Base-by-base conservation (phyloP, 2,888 invertebrate genomes). In the Drosophila differens region DNA sequence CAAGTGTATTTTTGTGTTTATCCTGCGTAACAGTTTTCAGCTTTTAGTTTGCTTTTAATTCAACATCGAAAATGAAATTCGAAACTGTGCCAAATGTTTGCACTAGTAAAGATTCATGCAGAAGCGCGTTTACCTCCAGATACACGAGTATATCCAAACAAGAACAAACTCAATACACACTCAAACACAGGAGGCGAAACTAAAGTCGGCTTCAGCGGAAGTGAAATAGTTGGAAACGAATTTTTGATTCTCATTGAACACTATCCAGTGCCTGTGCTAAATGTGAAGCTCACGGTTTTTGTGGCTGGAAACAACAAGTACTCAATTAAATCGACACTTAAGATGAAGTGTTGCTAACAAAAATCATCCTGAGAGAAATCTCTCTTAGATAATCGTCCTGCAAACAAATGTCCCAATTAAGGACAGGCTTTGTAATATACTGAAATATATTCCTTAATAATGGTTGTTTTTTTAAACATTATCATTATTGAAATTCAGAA, bases 241-340 rank as follows among this genome's bases (percentile, higher is more conserved):
- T 79, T 79, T 83, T 81, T 64, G 81, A 85, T 85, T 85, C 82
- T 82, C 78, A 61, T 79, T 83, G 79, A 78, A 59, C 74, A 22
- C 55, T 51, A 37, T 32, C 32, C 16, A 66, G 68, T 62, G 71
- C 12, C 12, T 28, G 6, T 19, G 14, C 14, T 9, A 7, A 37
- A 25, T 37, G 16, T 19, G 6, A 37, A 55, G 12, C 6, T 6
- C 16, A 16, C 2, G 7, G 0, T 4, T 67, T 33, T 57, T 14
- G 41, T 33, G 47, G 16, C 54, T 32, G 19, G 19, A 32, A 32
- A 28, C 49, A 49, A 62, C 52, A 61, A 22, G 64, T 54, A 47
- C 62, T 65, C 60, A 77, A 70, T 70, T 74, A 58, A 67, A 70
- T 74, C 58, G 39, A 47, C 49, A 58, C 53, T 76, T 51, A 58